A percentile compares a stretch with the other conserved stretches of the same genome.
phyloP scores from a whole-genome alignment of 2,888 invertebrate genomes.

The Oscheius sp. region DNA sequence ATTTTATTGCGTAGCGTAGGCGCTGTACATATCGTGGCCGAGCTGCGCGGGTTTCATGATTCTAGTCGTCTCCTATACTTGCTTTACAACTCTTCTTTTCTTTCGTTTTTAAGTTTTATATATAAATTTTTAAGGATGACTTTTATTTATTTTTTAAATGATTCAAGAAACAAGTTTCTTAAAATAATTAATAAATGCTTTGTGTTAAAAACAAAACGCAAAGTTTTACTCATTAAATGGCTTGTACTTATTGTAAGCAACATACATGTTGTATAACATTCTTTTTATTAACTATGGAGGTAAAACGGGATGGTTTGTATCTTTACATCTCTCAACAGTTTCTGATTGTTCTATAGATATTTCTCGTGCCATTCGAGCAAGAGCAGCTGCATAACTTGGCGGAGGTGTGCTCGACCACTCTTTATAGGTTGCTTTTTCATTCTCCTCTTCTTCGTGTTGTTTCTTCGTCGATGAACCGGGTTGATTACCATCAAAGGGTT shows the following conservation, averaged over 20 bases:
- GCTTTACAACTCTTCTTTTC: slow-evolving; percentile 24
- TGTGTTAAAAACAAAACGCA: too few species aligned
- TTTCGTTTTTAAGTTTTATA: slow-evolving; percentile 11
- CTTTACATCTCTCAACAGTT: too few species aligned
- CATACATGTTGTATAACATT: too few species aligned
- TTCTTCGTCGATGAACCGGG: too few species aligned
- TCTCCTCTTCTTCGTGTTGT: not conserved
- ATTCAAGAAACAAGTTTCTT: too few species aligned
- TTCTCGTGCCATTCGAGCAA: slow-evolving; percentile 13
- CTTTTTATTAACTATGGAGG: too few species aligned
- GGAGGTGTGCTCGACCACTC: slow-evolving; percentile 1
- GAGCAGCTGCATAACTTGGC: slow-evolving; percentile 8
- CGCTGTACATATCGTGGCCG: slow-evolving; percentile 30
- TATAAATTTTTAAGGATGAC: slow-evolving; percentile 25
- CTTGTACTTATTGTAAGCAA: too few species aligned
- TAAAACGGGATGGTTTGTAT: too few species aligned
- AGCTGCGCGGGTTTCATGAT: slow-evolving; percentile 27
- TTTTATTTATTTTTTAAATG: not conserved
- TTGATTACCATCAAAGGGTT: too few species aligned
- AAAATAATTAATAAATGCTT: too few species aligned
- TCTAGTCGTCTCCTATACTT: slow-evolving; percentile 16
- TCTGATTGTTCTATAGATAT: too few species aligned
- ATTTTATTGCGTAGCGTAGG: slow-evolving; percentile 23
- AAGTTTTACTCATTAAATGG: too few species aligned
- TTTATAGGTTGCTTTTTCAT: not conserved